These are phyloP conservation scores for Diprion similis DNA, from an alignment of 1,140 invertebrate species.

Conservation along the genomic window DNA sequence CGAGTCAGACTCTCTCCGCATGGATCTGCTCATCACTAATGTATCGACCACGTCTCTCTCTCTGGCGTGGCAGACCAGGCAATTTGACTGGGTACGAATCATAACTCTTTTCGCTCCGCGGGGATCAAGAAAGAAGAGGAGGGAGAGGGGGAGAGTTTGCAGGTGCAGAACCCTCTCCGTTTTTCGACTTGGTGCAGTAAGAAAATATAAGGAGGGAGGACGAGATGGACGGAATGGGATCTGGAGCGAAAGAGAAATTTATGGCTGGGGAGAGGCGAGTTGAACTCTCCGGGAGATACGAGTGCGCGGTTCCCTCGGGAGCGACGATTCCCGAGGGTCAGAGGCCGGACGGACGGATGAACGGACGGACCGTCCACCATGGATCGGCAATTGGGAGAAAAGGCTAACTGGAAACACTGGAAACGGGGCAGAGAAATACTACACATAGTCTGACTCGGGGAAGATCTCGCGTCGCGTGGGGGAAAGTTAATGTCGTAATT, in stretches of 20 bases:
- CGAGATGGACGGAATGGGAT: not conserved
- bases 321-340: not conserved
- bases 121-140: not conserved
- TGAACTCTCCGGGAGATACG: constrained; percentile 1
- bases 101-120: not conserved
- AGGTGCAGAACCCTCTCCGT: not conserved
- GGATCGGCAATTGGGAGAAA: not conserved
- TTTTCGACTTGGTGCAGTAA: not conserved
- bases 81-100: not conserved
- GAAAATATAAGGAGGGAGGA: not conserved
- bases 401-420: not conserved
- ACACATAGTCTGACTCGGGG: not conserved
- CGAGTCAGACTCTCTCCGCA: not conserved
- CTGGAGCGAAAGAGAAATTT: not conserved
- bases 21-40: not conserved
- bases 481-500: too few species aligned
- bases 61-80: not conserved
- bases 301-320: not conserved
- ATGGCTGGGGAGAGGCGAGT: not conserved
- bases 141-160: not conserved
- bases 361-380: too few species aligned
- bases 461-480: too few species aligned
- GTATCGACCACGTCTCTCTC: not conserved
- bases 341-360: not conserved
- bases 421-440: not conserved